A percentile compares a stretch with the other conserved stretches of the same genome.
Evolutionary conservation across 2,797 vertebrate genomes (phyloP).

Genomic region (Myotis findleyi): DNA sequence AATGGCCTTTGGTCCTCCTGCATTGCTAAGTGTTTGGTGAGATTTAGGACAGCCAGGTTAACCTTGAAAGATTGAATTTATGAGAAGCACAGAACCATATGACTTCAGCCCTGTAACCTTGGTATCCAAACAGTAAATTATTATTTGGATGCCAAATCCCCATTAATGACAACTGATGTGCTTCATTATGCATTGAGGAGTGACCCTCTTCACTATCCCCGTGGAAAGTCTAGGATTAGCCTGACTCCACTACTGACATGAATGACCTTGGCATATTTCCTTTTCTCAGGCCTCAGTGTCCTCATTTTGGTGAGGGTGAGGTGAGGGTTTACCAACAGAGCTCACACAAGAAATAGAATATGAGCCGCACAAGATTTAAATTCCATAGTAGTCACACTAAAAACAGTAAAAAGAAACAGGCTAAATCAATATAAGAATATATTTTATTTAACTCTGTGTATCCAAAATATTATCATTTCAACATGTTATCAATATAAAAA

Average conservation of each 20-base stretch:
- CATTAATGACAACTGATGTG: not conserved
- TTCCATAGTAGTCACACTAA: not conserved
- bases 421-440: not conserved
- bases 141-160: conserved; percentile 33
- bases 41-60: conserved; percentile 62
- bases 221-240: not conserved
- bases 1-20: conserved; percentile 64
- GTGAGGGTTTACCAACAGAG: not conserved
- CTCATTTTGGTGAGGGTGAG: not conserved
- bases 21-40: conserved; percentile 68
- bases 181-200: conserved; percentile 17
- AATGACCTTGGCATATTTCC: not conserved
- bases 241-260: not conserved
- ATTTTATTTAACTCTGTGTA: not conserved
- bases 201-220: not conserved
- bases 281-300: not conserved
- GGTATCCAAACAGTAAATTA: conserved; percentile 17
- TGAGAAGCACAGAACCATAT: conserved; percentile 40
- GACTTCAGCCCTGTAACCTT: conserved; percentile 4
- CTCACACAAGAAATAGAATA: not conserved
- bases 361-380: not conserved
- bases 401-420: not conserved
- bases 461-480: not conserved
- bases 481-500: not conserved
- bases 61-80: conserved; percentile 58